phyloP scores from a whole-genome alignment of 2,888 invertebrate species.

The Conistra vaccinii region DNA sequence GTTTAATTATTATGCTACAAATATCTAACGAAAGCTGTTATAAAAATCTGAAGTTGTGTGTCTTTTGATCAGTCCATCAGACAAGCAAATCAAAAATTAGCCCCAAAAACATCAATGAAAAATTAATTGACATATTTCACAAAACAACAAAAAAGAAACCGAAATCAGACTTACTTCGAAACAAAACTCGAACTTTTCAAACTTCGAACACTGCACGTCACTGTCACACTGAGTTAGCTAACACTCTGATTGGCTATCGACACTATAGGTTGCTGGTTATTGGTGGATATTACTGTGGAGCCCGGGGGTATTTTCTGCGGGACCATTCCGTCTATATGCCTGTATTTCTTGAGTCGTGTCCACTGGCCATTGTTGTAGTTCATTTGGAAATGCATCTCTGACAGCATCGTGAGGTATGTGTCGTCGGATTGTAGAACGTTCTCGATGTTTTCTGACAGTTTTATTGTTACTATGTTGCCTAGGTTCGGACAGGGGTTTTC shows the following conservation, averaged over 20 bases:
- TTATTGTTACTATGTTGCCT: conserved; percentile 98
- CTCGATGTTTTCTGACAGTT: conserved; percentile 97
- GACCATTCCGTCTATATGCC: conserved; percentile 92
- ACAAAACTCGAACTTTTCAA: conserved; percentile 35
- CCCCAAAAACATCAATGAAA: conserved; percentile 9
- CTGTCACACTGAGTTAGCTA: conserved; percentile 72
- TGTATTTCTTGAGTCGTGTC: conserved; percentile 97
- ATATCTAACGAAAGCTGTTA: not conserved
- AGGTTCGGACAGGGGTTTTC: conserved; percentile 99
- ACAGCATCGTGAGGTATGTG: conserved; percentile 94
- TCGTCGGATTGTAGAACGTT: conserved; percentile 96
- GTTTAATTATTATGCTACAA: conserved; percentile 24
- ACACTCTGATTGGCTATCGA: conserved; percentile 87
- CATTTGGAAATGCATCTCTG: conserved; percentile 99
- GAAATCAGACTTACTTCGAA: conserved; percentile 57
- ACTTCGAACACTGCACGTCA: conserved; percentile 48
- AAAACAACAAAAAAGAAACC: conserved; percentile 30
- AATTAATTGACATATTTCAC: conserved; percentile 47
- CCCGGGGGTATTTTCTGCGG: conserved; percentile 87
- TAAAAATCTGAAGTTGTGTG: conserved; percentile 1
- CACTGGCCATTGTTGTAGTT: conserved; percentile 99
- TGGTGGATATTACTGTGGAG: conserved; percentile 84
- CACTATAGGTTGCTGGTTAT: conserved; percentile 85
- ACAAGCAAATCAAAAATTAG: conserved; percentile 8
- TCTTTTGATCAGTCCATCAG: no score